These are phyloP conservation scores for Caerostris extrusa DNA, from an alignment of 1,140 invertebrate genomes.

Conservation along the genomic window DNA sequence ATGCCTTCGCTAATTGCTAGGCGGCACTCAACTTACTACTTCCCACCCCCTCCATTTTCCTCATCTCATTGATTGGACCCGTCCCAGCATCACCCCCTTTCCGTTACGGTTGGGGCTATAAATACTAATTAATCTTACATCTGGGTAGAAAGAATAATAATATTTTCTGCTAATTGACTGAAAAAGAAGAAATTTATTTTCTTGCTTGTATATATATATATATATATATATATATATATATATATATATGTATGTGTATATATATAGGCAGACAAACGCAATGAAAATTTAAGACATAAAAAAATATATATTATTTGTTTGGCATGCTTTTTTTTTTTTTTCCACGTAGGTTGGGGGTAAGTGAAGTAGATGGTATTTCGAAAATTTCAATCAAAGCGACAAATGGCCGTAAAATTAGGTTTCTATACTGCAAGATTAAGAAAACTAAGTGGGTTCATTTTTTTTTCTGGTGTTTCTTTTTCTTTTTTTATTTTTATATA, in stretches of 20 bases:
- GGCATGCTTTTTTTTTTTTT: background rate
- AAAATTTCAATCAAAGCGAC: slow-evolving; percentile 72
- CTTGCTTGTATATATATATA: background rate
- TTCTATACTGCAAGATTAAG: slow-evolving; percentile 66
- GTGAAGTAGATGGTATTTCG: slow-evolving; percentile 42
- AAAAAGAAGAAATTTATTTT: slow-evolving; percentile 71
- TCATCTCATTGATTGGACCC: slow-evolving; percentile 21
- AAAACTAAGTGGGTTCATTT: slow-evolving; percentile 2
- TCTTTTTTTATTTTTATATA: background rate
- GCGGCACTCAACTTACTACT: slow-evolving; percentile 53
- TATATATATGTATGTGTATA: background rate
- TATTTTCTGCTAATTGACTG: slow-evolving; percentile 77
- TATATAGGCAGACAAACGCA: background rate
- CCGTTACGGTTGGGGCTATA: slow-evolving; percentile 55
- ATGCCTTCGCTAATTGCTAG: slow-evolving; percentile 73
- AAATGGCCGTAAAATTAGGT: slow-evolving; percentile 72
- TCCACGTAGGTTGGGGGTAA: background rate
- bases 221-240: background rate
- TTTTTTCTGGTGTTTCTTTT: background rate
- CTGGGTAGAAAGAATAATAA: slow-evolving; percentile 68
- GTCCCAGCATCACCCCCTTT: background rate
- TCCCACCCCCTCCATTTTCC: background rate
- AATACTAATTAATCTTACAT: slow-evolving; percentile 76
- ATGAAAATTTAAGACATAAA: slow-evolving; percentile 29
- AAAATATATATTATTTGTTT: slow-evolving; percentile 34